Base-by-base conservation (phyloP, 2,113 vertebrate genomes). In the Lontra canadensis region DNA sequence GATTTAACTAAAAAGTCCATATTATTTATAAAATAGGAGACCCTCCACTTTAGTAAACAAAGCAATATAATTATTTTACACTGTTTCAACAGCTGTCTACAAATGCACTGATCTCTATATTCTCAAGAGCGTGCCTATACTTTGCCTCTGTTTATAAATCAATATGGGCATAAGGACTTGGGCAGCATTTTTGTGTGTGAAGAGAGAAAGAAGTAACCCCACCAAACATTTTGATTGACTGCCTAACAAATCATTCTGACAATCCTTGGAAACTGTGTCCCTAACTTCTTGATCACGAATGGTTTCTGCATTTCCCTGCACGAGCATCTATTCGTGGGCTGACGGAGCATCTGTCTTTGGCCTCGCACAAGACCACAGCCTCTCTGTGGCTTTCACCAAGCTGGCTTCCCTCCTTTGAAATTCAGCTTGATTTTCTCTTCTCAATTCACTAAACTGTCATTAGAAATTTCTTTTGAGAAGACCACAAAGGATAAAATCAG, bases 401-500 rank as follows among this genome's bases (percentile, higher is more conserved):
- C 7, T 20, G 67, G 8, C 52, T 80, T 52, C 73, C 34, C 25
- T 79, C 31, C 74, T 90, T 76, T 76, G 79, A 96, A 42, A 73
- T 39, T 57, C 49, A 49, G 76, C 69, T 88, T 82, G 29, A 52
- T 52, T 87, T 87, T 90, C 39, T 88, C 39, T 90, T 67, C 81
- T 93, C 74, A 92, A n/a, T 63, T 93, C 86, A 80, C 55, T 92
- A 61, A 85, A 71, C n/a, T 83, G 59, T 39, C 55, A 71, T 82
- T 39, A 90, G 71, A 86, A 90, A 83, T 69, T 95, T 97, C 93
- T 88, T 96, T 85, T 86, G 80, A 96, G 88, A 88, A 82, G 91
- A 69, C 57, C 81, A 80, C 39, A 67, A 83, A 34, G 81, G 79
- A 69, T 83, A 80, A 95, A 94, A 81, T 84, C 25, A 71, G 69